phyloP scores from a whole-genome alignment of 2,888 invertebrate species.

The Drosophila picticornis region DNA sequence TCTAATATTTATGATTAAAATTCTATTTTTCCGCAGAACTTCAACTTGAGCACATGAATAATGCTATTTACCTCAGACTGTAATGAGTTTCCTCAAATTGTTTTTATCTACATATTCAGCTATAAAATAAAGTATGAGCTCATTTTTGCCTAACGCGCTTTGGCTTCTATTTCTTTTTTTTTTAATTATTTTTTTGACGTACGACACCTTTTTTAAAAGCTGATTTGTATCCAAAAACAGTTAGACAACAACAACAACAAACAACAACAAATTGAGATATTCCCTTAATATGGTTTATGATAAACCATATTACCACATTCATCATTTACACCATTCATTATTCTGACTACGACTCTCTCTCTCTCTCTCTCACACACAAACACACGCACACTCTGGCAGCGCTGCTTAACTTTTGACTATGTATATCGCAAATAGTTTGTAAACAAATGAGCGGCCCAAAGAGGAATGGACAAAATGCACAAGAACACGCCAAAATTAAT shows the following conservation, averaged over 20 bases:
- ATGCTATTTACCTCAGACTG: not conserved
- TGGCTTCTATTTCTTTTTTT: not conserved
- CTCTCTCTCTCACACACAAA: not conserved
- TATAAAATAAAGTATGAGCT: not conserved
- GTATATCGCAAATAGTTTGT: constrained; percentile 61
- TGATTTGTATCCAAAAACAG: constrained; percentile 5
- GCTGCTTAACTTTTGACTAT: constrained; percentile 15
- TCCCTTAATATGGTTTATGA: constrained; percentile 15
- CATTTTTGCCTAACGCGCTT: not conserved
- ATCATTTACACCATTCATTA: no score
- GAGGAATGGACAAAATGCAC: constrained; percentile 42
- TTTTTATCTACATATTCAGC: not conserved
- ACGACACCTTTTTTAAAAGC: constrained; percentile 4
- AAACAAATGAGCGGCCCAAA: constrained; percentile 70
- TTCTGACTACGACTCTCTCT: not conserved
- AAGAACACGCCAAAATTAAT: constrained; percentile 43
- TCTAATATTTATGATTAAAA: not conserved
- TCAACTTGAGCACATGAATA: not conserved
- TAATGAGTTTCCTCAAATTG: not conserved
- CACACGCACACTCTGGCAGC: not conserved
- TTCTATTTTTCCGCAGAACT: not conserved
- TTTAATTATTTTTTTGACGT: not conserved
- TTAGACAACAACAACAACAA: constrained; percentile 2
- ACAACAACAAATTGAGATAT: not conserved
- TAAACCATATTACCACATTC: no score